Conservation (phyloP, 2,888 invertebrate genomes). For the Hirtodrosophila alboralis region DNA sequence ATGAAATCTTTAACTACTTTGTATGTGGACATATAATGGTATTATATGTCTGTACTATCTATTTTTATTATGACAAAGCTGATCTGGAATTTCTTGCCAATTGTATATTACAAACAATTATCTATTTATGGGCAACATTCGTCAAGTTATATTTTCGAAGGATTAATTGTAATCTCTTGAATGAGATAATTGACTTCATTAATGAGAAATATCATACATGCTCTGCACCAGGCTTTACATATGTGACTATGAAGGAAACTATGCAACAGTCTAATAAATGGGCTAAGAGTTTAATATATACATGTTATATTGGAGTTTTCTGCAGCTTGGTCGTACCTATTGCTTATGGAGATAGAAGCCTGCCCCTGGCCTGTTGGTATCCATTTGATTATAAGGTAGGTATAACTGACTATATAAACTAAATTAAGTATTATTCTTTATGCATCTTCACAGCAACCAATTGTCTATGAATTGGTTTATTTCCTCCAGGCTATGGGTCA, state of each 20-base stretch:
- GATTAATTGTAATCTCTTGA: slow-evolving; percentile 36
- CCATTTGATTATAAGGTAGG: slow-evolving; percentile 78
- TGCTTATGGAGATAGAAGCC: slow-evolving; percentile 62
- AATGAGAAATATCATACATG: slow-evolving; percentile 61
- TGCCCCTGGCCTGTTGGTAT: slow-evolving; percentile 81
- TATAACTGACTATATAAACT: neutral
- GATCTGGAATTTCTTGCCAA: slow-evolving; percentile 71
- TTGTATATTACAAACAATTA: slow-evolving; percentile 71
- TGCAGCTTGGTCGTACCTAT: slow-evolving; percentile 65
- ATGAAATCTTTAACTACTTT: slow-evolving; percentile 70
- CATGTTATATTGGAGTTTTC: slow-evolving; percentile 50
- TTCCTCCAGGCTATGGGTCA: slow-evolving; percentile 81
- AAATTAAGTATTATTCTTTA: too few species aligned
- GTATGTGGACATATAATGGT: slow-evolving; percentile 63
- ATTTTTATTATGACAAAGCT: slow-evolving; percentile 51
- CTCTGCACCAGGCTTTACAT: slow-evolving; percentile 76
- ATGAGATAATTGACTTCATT: slow-evolving; percentile 55
- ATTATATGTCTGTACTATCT: slow-evolving; percentile 70
- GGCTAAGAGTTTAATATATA: slow-evolving; percentile 61
- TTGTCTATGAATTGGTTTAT: slow-evolving; percentile 69
- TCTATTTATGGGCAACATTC: slow-evolving; percentile 69
- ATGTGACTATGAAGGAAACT: slow-evolving; percentile 67
- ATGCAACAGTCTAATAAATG: slow-evolving; percentile 53
- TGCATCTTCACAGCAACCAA: slow-evolving; percentile 61
- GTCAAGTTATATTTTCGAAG: slow-evolving; percentile 77